Evolutionary conservation across 2,113 vertebrate species (phyloP), one percentile per base, ranked within the genome.

Genomic region (Aegypius monachus): DNA sequence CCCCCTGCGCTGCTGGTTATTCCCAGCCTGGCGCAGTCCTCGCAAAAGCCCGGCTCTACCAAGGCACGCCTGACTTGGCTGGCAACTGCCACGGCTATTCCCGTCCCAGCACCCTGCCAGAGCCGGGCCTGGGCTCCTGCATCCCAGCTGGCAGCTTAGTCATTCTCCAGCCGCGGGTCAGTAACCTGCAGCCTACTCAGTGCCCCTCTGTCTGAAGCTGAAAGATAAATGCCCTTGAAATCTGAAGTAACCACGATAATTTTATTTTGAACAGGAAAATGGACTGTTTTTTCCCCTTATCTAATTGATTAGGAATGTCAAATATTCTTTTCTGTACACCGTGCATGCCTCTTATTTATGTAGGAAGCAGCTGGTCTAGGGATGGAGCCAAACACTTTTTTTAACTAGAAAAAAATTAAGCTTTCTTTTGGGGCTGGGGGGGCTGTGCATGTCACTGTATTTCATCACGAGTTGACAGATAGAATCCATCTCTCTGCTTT

Each of bases 291-390:
- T 94, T n/a, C 71, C 94, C 94, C 95, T 97, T 97, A 96, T 95
- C 95, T 97, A 97, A 97, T 97, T 95, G 91, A 96, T 97, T 95
- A 95, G 80, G 93, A 94, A 93, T 95, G 96, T 94, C 93, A 97
- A 96, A 95, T 96, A 96, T 97, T 97, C 93, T 62, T 96, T 95
- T 97, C 88, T 93, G 93, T 90, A 55, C 90, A 73, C 88, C 16
- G 12, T 83, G 67, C 91, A 77, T 97, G 93, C 94, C 89, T 96
- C 77, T 74, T 86, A 95, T 93, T 96, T 96, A 83, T 93, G 85
- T 92, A 97, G 96, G 95, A 98, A 97, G 94, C 97, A 98, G 94
- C 96, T 97, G 95, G 96, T 86, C 91, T 91, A 77, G 71, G 55
- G 77, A 83, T 67, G 58, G 84, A 96, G 93, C 96, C 96, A 96